Base-by-base conservation (phyloP, 2,113 vertebrate species). In the Abramis brama region DNA sequence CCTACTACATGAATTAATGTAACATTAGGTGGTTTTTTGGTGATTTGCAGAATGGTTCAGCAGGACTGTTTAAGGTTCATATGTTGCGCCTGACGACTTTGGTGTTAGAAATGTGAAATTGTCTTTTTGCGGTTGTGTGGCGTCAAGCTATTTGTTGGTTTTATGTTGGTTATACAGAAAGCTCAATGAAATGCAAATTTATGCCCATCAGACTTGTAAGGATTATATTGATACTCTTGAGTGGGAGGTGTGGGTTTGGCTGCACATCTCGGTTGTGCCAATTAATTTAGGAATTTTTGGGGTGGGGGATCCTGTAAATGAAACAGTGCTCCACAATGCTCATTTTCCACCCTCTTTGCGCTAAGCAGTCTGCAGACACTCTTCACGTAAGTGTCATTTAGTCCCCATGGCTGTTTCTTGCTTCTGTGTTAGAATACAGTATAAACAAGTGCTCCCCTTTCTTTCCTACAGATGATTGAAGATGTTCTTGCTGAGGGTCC, bases 401-500 rank as follows among this genome's bases (percentile, higher is more conserved):
- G 57, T 68, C 23, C 47, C 85, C 66, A 66, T 64, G 43, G 73
- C 74, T 47, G 55, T 87, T 87, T 79, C 25, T 50, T 79, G 12
- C 74, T 66, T 79, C 12, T 27, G 6, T 75, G 10, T 13, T 45
- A 25, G 45, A 25, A 21, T 7, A 2, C 23, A 2, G 13, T 86
- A 39, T 76, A 73, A 3, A 91, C 70, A 79, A 70, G 36, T n/a
- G 8, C 77, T 27, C 71, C 0, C 87, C 1, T 81, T 1, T 91
- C 21, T 90, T 92, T 30, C 73, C 27, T 89, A 43, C 88, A 99
- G 98, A 99, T 99, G 97, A 99, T 99, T 66, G 97, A 99, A 91
- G 98, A 99, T 68, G 97, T 99, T 86, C 94, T 99, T 83, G 97
- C 97, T 77, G 98, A 99, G 91, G 97, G 97, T 1, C 96, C 97